Evolutionary conservation across 2,113 vertebrate genomes (phyloP), one percentile per base, ranked within the genome.

Genomic region (Sinocyclocheilus grahami): DNA sequence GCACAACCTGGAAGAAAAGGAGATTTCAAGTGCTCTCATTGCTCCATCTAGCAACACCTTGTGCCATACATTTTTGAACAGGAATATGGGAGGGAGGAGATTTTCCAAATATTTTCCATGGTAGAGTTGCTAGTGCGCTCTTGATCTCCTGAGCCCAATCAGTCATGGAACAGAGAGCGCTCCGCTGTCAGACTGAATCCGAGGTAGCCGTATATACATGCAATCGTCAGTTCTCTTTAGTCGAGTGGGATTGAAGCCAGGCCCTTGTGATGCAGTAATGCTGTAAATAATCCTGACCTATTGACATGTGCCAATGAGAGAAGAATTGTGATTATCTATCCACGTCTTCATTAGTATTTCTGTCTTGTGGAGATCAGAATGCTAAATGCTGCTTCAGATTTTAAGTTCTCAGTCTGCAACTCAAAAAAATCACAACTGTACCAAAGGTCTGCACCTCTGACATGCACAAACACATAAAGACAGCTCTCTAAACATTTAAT

Each of bases 91-190:
- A 53, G 46, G 83, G 77, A 65, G 71, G 16, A 81, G 63, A 88
- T 85, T 69, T 76, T 86, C 72, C 72, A 76, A 85, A 86, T 75
- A 55, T 83, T 89, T 91, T 89, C 86, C 63, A 79, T 55, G 42
- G 13, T 85, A 27, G 55, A 67, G 5, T 63, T 80, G 78, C 78
- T 42, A 42, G 51, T 78, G 76, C 10, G 10, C 14, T 75, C 33
- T 63, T 22, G 12, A 39, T 77, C 79, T 75, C 75, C 76, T 53
- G 75, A 80, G 81, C 71, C 53, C 71, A 42, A 63, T 83, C 71
- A 60, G 72, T 63, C 76, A 72, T 75, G 53, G 65, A 75, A 51
- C 72, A 72, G 53, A 48, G 8, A 53, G 8, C 27, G 7, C 63
- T 83, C 81, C 3, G 65, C 81, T 83, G 46, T 84, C 82, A 60